Evolutionary conservation across 2,888 invertebrate species (phyloP).

Genomic region (Chouioia cunea): DNA sequence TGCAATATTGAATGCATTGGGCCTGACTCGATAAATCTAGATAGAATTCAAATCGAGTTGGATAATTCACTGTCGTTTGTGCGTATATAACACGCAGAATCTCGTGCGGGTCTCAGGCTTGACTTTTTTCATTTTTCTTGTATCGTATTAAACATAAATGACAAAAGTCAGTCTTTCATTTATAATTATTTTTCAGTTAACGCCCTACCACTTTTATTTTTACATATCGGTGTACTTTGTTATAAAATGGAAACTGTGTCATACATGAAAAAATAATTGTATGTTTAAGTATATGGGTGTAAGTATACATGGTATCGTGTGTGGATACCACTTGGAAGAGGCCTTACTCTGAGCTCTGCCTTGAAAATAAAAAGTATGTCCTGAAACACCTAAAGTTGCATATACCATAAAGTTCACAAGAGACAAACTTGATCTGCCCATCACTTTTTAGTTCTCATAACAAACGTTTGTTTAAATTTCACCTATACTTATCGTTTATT

Average conservation of each 20-base stretch:
- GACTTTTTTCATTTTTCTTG: constrained; percentile 28
- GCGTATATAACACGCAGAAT: constrained; percentile 32
- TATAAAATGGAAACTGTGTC: constrained; percentile 44
- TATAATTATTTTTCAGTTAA: constrained; percentile 30
- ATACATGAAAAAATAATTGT: constrained; percentile 44
- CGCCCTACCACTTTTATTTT: constrained; percentile 26
- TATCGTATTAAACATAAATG: constrained; percentile 36
- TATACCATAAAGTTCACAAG: constrained; percentile 39
- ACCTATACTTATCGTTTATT: constrained; percentile 26
- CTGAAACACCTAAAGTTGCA: constrained; percentile 30
- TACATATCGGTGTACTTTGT: constrained; percentile 30
- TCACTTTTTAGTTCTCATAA: constrained; percentile 13
- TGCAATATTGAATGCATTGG: constrained; percentile 24
- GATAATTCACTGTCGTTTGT: constrained; percentile 12
- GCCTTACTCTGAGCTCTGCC: constrained; percentile 34
- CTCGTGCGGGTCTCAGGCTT: constrained; percentile 19
- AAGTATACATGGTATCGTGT: constrained; percentile 46
- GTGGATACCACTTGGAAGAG: constrained; percentile 40
- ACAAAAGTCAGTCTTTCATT: constrained; percentile 43
- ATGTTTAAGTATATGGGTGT: constrained; percentile 43
- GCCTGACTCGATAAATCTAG: constrained; percentile 27
- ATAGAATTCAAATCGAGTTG: constrained; percentile 33
- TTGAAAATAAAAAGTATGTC: constrained; percentile 24
- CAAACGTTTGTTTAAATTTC: constrained; percentile 24
- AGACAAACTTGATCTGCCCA: constrained; percentile 14